Percentiles rank a stretch among this genome's conserved stretches.
Conservation (phyloP, 2,797 vertebrate genomes). For the Fringilla coelebs region DNA sequence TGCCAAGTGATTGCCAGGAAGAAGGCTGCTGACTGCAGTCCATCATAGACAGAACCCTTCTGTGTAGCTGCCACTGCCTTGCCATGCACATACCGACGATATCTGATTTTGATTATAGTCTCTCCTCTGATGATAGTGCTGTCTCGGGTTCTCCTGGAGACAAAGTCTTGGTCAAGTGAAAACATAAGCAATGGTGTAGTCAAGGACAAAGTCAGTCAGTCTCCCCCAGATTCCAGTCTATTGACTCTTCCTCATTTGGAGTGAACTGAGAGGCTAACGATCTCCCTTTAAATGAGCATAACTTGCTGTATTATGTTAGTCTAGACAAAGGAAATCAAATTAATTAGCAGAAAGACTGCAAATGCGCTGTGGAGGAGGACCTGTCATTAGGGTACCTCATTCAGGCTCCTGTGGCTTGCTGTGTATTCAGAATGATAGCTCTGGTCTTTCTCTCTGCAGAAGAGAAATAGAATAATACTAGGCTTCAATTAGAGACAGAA, state of each 20-base stretch:
- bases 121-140: slow-evolving; percentile 18
- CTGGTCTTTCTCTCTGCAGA: slow-evolving; percentile 64
- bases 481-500: slow-evolving; percentile 65
- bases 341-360: slow-evolving; percentile 69
- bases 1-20: slow-evolving; percentile 50
- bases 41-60: slow-evolving; percentile 16
- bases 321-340: slow-evolving; percentile 74
- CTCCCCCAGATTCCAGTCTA: slow-evolving; percentile 46
- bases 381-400: slow-evolving; percentile 68
- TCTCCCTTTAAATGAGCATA: slow-evolving; percentile 20
- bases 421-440: slow-evolving; percentile 59
- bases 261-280: background rate
- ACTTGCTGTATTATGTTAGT: slow-evolving; percentile 55
- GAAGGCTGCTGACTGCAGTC: slow-evolving; percentile 48
- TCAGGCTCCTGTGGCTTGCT: slow-evolving; percentile 72
- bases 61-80: slow-evolving; percentile 39
- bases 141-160: slow-evolving; percentile 17
- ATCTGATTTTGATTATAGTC: slow-evolving; percentile 53
- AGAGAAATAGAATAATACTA: slow-evolving; percentile 64
- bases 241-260: slow-evolving; percentile 56
- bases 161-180: slow-evolving; percentile 28
- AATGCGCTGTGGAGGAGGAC: slow-evolving; percentile 71
- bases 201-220: slow-evolving; percentile 40
- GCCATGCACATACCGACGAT: background rate
- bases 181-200: slow-evolving; percentile 44